Base-by-base conservation (phyloP, 2,888 invertebrate genomes). In the Zeuzera pyrina region DNA sequence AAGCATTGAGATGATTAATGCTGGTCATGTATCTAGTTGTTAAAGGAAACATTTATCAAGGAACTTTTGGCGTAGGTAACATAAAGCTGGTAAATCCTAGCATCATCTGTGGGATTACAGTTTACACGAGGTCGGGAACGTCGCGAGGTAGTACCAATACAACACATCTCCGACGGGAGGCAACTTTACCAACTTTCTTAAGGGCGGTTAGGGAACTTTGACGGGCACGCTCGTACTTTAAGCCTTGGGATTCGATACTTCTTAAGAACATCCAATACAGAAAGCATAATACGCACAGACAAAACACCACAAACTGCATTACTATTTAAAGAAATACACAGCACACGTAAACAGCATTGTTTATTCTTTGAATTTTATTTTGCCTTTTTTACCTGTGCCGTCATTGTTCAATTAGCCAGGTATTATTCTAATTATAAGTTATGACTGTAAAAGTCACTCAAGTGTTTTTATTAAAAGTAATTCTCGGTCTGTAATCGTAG, bases 171-270 rank as follows among this genome's bases (percentile, higher is more conserved):
- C 62, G 59, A 63, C 62, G 66, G 65, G 72, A 73, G 69, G 59
- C 61, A 76, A 81, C 73, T 79, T 78, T 57, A 45, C 53, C 67
- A 81, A 83, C 68, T 81, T 79, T 77, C 76, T 72, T 78, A 73
- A 77, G 73, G 73, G 69, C 70, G 76, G 78, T 79, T 78, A 68
- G 67, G 63, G 58, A 79, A 83, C 73, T 83, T 83, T 69, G 78
- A 74, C 77, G 72, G 76, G 72, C 74, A 70, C 72, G 70, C 69
- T 66, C 51, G 56, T 63, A 66, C 65, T 67, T 6, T 28, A 78
- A 81, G 76, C 79, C 72, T 57, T 52, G 61, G 74, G 77, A 72
- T 77, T 65, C 68, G 60, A 73, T 73, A 73, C 71, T 76, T 67
- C 52, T 65, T 60, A 71, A 71, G 63, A 66, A 68, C 60, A 65